Conservation (phyloP, 1,140 invertebrate genomes). For the Mylabris phalerata region DNA sequence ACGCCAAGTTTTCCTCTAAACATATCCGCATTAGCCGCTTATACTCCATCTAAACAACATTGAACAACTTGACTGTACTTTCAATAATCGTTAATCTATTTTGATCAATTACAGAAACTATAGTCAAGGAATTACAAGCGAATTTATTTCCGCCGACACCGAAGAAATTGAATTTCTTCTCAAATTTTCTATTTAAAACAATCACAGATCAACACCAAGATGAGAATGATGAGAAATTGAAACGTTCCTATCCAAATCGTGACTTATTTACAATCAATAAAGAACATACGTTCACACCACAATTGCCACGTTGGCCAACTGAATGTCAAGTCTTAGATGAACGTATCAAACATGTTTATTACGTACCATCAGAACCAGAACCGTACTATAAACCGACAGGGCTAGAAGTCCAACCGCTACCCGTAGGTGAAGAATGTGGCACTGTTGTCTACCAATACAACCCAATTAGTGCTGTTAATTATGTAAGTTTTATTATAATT, state of each 20-base stretch:
- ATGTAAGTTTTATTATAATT: slow-evolving; percentile 57
- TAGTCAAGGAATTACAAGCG: slow-evolving; percentile 22
- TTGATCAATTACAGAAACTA: too few species aligned
- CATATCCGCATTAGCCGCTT: too few species aligned
- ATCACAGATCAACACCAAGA: slow-evolving; percentile 1
- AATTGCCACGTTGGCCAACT: slow-evolving; percentile 76
- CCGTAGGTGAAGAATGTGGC: slow-evolving; percentile 77
- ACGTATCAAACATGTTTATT: slow-evolving; percentile 68
- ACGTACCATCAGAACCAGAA: slow-evolving; percentile 64
- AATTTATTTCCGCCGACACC: slow-evolving; percentile 5
- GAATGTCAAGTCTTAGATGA: slow-evolving; percentile 81
- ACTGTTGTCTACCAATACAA: slow-evolving; percentile 81
- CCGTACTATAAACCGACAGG: slow-evolving; percentile 71
- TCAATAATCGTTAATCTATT: too few species aligned
- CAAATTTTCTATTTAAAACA: slow-evolving; percentile 6
- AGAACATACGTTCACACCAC: slow-evolving; percentile 56
- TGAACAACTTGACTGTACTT: too few species aligned
- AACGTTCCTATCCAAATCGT: slow-evolving; percentile 39
- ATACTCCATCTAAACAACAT: too few species aligned
- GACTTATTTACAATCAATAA: slow-evolving; percentile 61
- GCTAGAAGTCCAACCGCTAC: slow-evolving; percentile 73
- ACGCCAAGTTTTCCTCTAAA: too few species aligned
- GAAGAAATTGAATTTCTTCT: slow-evolving; percentile 3
- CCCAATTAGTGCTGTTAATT: slow-evolving; percentile 78
- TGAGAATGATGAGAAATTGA: slow-evolving; percentile 1